Evolutionary conservation across 2,888 invertebrate species (phyloP).

Genomic region (Diloba caeruleocephala): DNA sequence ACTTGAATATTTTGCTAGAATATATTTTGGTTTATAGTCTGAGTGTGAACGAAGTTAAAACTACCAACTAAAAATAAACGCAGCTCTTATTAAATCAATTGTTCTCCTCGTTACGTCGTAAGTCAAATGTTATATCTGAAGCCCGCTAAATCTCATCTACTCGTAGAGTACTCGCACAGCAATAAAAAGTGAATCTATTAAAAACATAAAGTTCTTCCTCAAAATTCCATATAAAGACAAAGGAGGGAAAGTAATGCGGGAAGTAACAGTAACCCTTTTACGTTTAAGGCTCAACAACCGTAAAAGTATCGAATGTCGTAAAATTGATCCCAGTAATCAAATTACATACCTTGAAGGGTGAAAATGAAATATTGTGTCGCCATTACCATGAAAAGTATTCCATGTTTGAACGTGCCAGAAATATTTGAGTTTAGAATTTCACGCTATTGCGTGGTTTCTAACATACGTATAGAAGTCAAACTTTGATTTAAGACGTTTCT

Average conservation of each 20-base stretch:
- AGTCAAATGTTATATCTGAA: constrained; percentile 37
- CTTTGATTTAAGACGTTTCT: too few relatives aligned
- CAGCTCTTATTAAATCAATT: constrained; percentile 35
- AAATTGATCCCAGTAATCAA: constrained; percentile 83
- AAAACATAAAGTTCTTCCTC: constrained; percentile 62
- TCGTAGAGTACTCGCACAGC: constrained; percentile 30
- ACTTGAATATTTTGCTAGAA: too few relatives aligned
- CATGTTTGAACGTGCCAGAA: constrained; percentile 10
- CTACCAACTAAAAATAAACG: too few relatives aligned
- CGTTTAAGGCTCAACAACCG: constrained; percentile 78
- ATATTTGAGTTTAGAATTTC: constrained; percentile 11
- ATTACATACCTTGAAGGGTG: constrained; percentile 76
- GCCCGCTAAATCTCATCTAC: constrained; percentile 39
- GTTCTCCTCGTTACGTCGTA: constrained; percentile 39
- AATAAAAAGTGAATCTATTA: constrained; percentile 61
- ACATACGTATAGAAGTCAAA: too few relatives aligned
- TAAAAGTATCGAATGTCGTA: constrained; percentile 84
- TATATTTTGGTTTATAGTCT: constrained; percentile 15
- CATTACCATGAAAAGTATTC: constrained; percentile 62
- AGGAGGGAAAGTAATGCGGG: constrained; percentile 64
- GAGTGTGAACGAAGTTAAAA: constrained; percentile 10
- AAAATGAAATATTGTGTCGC: constrained; percentile 79
- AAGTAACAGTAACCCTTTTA: constrained; percentile 78
- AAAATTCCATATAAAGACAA: constrained; percentile 69
- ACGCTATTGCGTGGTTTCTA: too few relatives aligned